Evolutionary conservation across 2,113 vertebrate species (phyloP).

Genomic region (Axis porcinus): DNA sequence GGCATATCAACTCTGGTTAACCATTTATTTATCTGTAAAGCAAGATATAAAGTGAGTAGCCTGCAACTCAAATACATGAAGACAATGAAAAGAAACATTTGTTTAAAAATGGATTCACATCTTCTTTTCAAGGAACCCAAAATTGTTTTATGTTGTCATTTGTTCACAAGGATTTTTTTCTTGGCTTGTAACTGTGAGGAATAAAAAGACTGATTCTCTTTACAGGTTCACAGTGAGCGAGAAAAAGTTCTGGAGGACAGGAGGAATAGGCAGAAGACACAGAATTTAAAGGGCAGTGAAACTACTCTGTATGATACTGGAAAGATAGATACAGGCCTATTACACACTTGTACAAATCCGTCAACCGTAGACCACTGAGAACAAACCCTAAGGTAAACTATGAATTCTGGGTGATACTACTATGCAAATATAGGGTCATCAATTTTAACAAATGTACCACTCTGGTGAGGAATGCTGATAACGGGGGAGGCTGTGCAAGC

Average conservation of each 20-base stretch:
- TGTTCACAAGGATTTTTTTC: not conserved
- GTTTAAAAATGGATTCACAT: not conserved
- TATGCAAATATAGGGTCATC: not conserved
- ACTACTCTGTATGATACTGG: not conserved
- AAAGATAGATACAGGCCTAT: not conserved
- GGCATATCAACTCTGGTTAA: not conserved
- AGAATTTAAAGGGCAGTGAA: not conserved
- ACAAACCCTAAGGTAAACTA: not conserved
- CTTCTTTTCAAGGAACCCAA: not conserved
- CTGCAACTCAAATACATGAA: not conserved
- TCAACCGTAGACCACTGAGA: not conserved
- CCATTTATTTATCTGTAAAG: not conserved
- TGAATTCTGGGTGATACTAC: not conserved
- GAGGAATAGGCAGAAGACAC: not conserved
- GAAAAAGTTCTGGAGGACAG: not conserved
- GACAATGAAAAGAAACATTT: not conserved
- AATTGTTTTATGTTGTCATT: not conserved
- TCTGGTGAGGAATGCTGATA: not conserved
- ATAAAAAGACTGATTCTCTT: constrained; percentile 1
- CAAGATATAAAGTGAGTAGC: not conserved
- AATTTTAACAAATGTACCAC: not conserved
- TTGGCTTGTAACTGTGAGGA: not conserved
- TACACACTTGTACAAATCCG: not conserved
- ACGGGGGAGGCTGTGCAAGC: too few relatives aligned
- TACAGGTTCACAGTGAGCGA: not conserved